Evolutionary conservation across 2,888 invertebrate genomes (phyloP).

Genomic region (Rapana venosa): DNA sequence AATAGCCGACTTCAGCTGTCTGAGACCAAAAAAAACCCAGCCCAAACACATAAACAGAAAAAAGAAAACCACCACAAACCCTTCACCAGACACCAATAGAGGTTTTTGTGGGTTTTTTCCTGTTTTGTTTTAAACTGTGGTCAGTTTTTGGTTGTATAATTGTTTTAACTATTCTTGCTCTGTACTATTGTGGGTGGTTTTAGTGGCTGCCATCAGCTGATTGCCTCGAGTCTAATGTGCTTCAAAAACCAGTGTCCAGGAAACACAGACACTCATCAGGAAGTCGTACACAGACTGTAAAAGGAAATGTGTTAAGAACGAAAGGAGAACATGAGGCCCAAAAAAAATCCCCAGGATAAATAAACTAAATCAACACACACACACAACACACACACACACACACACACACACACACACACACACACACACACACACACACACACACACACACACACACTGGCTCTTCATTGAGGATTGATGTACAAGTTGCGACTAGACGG

Average conservation of each 20-base stretch:
- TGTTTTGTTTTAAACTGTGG: not conserved
- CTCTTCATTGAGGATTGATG: not conserved
- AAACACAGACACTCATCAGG: slow-evolving; percentile 17
- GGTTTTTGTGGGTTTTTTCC: too few species aligned
- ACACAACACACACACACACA: not conserved
- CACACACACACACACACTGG: not conserved
- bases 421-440: slow-evolving; percentile 5
- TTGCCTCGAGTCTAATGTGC: not conserved
- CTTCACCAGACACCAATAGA: too few species aligned
- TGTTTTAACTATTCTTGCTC: too few species aligned
- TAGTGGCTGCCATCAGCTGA: not conserved
- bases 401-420: not conserved
- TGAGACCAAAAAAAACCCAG: too few species aligned
- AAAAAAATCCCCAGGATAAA: not conserved
- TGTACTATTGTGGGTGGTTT: too few species aligned
- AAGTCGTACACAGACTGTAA: not conserved
- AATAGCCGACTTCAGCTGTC: too few species aligned
- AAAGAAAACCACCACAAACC: too few species aligned
- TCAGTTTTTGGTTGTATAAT: not conserved
- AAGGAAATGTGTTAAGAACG: not conserved
- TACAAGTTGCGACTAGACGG: too few species aligned
- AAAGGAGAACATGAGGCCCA: not conserved
- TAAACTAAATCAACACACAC: not conserved
- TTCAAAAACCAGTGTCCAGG: not conserved
- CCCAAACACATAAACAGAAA: too few species aligned